Evolutionary conservation across 2,888 invertebrate genomes (phyloP).

Genomic region (Volucella inflata): DNA sequence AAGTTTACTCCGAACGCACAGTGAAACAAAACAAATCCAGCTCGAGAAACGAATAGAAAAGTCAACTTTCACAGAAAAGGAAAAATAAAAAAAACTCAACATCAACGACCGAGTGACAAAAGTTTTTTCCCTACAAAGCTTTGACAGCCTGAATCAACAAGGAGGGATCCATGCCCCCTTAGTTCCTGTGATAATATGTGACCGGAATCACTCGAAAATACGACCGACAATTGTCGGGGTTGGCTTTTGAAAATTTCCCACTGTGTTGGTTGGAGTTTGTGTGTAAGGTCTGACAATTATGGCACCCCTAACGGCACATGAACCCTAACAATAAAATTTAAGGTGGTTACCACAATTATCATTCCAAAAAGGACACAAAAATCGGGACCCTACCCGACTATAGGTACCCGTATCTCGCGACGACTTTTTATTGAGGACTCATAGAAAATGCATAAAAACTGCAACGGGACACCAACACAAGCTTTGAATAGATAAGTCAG

Average conservation of each 20-base stretch:
- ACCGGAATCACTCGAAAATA: conserved; percentile 67
- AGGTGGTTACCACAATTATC: conserved; percentile 63
- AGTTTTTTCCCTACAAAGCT: conserved; percentile 47
- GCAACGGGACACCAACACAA: conserved; percentile 45
- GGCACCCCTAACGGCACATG: conserved; percentile 18
- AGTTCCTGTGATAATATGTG: conserved; percentile 55
- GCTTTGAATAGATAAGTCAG: conserved; percentile 68
- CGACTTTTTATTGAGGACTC: conserved; percentile 54
- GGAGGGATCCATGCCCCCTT: conserved; percentile 6
- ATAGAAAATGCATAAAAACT: conserved; percentile 46
- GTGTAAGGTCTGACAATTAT: conserved; percentile 34
- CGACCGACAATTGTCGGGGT: background rate
- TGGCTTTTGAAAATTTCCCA: background rate
- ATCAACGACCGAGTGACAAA: conserved; percentile 32
- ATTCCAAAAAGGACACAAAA: conserved; percentile 28
- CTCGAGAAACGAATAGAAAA: conserved; percentile 36
- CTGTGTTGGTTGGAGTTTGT: conserved; percentile 8
- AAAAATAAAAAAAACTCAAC: conserved; percentile 1
- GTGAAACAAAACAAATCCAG: conserved; percentile 56
- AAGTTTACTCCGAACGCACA: conserved; percentile 57
- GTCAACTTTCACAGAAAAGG: conserved; percentile 47
- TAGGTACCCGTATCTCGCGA: background rate
- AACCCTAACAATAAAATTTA: conserved; percentile 41
- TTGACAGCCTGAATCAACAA: conserved; percentile 7
- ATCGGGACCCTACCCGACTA: too few relatives aligned